These are phyloP conservation scores for Tetragonula clypearis DNA, from an alignment of 1,140 invertebrate species.

Conservation along the genomic window DNA sequence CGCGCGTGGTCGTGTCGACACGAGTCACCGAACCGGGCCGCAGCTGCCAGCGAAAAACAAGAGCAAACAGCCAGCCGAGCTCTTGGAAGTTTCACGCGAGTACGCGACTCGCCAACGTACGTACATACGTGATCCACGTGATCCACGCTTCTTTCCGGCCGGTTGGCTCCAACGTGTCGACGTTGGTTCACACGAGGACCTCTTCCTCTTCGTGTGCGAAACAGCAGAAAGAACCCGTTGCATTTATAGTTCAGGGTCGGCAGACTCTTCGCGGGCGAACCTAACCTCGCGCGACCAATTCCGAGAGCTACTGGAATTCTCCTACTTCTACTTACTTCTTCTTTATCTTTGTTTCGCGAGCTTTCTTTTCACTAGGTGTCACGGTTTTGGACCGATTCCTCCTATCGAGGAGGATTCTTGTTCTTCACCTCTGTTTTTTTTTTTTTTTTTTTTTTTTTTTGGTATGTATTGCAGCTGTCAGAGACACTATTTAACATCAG, in stretches of 20 bases:
- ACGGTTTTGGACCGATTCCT: too few species aligned
- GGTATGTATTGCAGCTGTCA: too few species aligned
- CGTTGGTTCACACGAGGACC: neutral
- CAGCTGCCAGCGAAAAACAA: conserved; percentile 39
- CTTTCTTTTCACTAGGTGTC: too few species aligned
- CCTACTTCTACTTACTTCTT: neutral
- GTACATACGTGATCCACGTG: conserved; percentile 4
- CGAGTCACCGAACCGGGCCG: conserved; percentile 52
- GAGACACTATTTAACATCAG: too few species aligned
- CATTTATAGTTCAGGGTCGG: conserved; percentile 76
- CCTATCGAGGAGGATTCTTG: too few species aligned
- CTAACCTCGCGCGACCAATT: conserved; percentile 46
- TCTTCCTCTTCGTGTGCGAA: neutral
- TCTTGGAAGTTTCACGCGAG: neutral
- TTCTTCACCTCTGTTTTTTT: too few species aligned
- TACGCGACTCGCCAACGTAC: neutral
- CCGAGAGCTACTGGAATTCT: neutral
- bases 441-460: too few species aligned
- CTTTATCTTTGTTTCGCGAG: conserved; percentile 1
- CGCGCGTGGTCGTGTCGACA: conserved; percentile 43
- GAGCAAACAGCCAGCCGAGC: conserved; percentile 15
- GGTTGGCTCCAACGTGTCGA: conserved; percentile 15
- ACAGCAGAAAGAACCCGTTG: conserved; percentile 58
- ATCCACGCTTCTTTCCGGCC: conserved; percentile 12
- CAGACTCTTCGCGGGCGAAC: conserved; percentile 47